Percentiles rank a stretch among this genome's conserved stretches.
These are phyloP conservation scores for Chromis chromis DNA, from an alignment of 2,797 vertebrate genomes.

Conservation along the genomic window DNA sequence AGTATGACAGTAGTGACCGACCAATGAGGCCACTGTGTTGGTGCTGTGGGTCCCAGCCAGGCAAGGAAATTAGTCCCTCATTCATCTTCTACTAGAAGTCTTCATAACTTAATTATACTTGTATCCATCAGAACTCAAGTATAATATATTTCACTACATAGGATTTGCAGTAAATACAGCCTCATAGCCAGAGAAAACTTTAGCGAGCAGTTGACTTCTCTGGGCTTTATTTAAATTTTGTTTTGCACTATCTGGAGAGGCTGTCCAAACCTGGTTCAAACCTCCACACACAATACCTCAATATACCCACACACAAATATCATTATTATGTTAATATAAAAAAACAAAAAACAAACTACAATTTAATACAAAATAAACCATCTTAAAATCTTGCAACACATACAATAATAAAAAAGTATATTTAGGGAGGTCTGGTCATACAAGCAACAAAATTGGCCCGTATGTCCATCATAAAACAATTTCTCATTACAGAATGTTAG, in stretches of 20 bases:
- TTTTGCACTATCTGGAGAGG: background rate
- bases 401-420: background rate
- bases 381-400: background rate
- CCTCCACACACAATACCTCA: background rate
- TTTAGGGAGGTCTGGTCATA: no score
- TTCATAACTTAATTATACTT: background rate
- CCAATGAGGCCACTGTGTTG: constrained; percentile 11
- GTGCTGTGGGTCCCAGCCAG: background rate
- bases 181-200: background rate
- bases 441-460: no score
- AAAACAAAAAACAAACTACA: no score
- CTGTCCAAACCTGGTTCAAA: background rate
- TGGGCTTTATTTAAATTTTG: background rate
- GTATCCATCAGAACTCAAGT: no score
- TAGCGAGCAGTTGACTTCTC: background rate
- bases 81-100: background rate
- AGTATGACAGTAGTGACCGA: constrained; percentile 26
- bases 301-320: background rate
- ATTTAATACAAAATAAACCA: background rate
- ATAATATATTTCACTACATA: background rate
- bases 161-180: background rate
- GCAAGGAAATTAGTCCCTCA: background rate
- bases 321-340: background rate
- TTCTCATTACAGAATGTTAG: no score
- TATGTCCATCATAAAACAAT: no score